Evolutionary conservation across 2,113 vertebrate species (phyloP).

Genomic region (Cacatua alba): DNA sequence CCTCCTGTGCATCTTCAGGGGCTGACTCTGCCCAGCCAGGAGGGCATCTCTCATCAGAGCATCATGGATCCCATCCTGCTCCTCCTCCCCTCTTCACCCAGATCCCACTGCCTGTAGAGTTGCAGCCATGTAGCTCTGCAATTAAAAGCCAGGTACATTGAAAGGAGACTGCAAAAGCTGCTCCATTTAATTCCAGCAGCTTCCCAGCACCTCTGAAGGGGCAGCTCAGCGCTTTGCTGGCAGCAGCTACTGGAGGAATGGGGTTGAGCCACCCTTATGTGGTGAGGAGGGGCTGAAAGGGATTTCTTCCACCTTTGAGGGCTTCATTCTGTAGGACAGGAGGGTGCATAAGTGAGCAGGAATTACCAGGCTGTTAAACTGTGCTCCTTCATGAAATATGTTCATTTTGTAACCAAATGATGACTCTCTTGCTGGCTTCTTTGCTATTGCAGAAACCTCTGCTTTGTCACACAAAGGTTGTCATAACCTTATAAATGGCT

Average conservation of each 20-base stretch:
- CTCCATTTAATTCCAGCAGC: background rate
- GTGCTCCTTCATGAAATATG: background rate
- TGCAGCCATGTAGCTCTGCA: background rate
- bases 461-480: background rate
- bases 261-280: background rate
- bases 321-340: background rate
- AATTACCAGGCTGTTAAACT: slow-evolving; percentile 14
- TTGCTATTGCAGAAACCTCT: background rate
- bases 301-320: background rate
- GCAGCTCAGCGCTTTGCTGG: background rate
- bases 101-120: background rate
- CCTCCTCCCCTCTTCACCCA: background rate
- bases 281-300: background rate
- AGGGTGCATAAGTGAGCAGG: background rate
- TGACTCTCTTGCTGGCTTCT: background rate
- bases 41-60: rapidly evolving
- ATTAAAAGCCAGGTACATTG: background rate
- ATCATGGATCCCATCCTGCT: background rate
- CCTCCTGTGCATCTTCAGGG: background rate
- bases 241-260: background rate
- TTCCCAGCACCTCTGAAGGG: background rate
- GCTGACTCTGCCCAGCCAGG: background rate
- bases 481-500: background rate
- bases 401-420: background rate
- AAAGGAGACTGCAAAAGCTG: background rate